Base-by-base conservation (phyloP, 2,113 vertebrate genomes). In the Myocastor coypus region DNA sequence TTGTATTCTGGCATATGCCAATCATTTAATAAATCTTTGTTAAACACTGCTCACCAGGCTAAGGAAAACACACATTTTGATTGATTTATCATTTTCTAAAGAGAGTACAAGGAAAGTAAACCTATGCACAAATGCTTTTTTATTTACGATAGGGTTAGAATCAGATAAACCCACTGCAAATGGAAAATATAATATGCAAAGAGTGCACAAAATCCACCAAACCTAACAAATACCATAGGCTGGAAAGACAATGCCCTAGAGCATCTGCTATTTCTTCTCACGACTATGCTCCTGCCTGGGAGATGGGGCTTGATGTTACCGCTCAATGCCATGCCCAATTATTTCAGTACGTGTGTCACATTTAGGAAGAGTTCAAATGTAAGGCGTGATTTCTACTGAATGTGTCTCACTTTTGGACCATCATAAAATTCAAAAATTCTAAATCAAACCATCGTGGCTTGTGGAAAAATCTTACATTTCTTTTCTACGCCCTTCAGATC, bases 11-110 rank as follows among this genome's bases (percentile, higher is more conserved):
- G 26, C 37, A 59, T 28, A 68, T 80, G 63, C 20, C 22, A 91
- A 93, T 13, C 71, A 85, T 69, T 87, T 96, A 87, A 83, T 52
- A 81, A 64, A 32, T n/a, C 37, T 92, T 82, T 77, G 14, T 81
- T 84, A 83, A 68, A 61, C 34, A 90, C 2, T 46, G 61, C 46
- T 78, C 19, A 52, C 52, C 83, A 32, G 2, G 69, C 83, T 91
- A n/a, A 83, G 5, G 50, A 92, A 92, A 94, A 89, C 42, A 75
- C 19, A 68, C 42, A 5, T 9, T 26, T 69, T 66, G 69, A 87
- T 83, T 83, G 2, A 64, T 61, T 63, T 61, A 17, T 34, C 28
- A 81, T 68, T 24, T 63, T 63, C 7, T 63, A 26, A 61, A 24
- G 24, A 57, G 55, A 57, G 55, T 19, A 57, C 55, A 57, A 57